Percentiles rank a stretch among this genome's conserved stretches.
Conservation (phyloP, 2,797 vertebrate species). For the Halcyon leucocephala region DNA sequence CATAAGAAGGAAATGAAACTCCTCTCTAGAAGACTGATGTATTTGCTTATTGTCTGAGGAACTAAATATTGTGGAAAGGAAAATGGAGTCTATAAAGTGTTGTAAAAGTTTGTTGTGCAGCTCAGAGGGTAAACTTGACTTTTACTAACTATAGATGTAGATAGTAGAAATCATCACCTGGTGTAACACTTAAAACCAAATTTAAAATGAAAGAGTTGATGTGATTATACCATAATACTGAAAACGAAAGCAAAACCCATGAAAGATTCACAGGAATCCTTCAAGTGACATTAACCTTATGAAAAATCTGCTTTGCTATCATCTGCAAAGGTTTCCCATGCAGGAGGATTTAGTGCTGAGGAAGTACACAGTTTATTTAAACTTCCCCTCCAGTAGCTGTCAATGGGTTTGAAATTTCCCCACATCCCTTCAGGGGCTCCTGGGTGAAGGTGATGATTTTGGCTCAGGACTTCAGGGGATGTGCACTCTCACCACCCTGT, state of each 20-base stretch:
- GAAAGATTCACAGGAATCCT: constrained; percentile 15
- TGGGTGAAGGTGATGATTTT: background rate
- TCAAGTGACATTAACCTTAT: background rate
- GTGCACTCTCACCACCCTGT: background rate
- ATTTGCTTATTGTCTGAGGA: background rate
- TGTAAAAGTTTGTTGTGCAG: background rate
- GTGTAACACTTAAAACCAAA: background rate
- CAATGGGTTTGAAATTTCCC: background rate
- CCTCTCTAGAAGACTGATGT: background rate
- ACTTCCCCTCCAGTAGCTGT: background rate
- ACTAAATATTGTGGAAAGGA: background rate
- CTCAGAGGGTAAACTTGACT: background rate
- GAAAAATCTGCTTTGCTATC: background rate
- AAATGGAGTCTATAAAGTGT: background rate
- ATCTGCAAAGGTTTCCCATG: background rate
- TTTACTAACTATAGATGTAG: background rate
- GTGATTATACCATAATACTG: background rate
- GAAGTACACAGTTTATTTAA: constrained; percentile 17
- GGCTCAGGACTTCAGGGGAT: background rate
- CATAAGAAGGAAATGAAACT: background rate
- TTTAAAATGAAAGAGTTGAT: background rate
- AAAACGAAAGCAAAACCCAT: constrained; percentile 26
- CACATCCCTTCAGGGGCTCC: background rate
- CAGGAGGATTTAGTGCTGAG: background rate
- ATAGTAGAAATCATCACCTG: background rate